Base-by-base conservation (phyloP, 2,113 vertebrate genomes). In the Vidua macroura region DNA sequence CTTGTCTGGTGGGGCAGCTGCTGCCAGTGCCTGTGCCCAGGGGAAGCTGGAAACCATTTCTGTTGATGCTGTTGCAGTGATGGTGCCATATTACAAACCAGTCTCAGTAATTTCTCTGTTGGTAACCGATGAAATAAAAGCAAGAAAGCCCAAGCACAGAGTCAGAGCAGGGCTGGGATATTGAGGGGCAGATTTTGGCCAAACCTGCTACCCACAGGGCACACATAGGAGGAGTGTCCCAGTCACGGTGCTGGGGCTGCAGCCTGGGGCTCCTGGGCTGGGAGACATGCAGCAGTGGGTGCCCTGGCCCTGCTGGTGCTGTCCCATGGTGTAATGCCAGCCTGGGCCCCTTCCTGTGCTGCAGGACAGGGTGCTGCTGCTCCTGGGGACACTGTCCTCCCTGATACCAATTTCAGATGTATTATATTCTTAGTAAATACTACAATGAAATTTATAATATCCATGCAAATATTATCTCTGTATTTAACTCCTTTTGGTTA, bases 291-390 rank as follows among this genome's bases (percentile, higher is more conserved):
- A 3, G 52, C 62, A 21, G 53, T 0, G 24, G 19, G 16, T 66
- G 28, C 22, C 44, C 48, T 5, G 5, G 13, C 10, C 25, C 28
- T 0, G 0, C 2, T 1, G 4, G 10, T 3, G 25, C 3, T 13
- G 52, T 19, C 33, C 68, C 35, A 4, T 0, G 43, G 44, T 2
- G 2, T 4, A 10, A 18, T 0, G 10, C 9, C 80, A 64, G 39
- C 23, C 41, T 2, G 13, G 25, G 33, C 41, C 31, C 31, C n/a
- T 9, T 13, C 49, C 63, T 22, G 39, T 44, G 55, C 15, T n/a
- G 20, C 55, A 56, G 55, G 31, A 10, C 31, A 1, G 3, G 51
- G n/a, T 1, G 3, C 12, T n/a, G 33, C 60, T 63, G 52, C 33
- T 46, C 48, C 76, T 28, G 15, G 3, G 31, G 27, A 70, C 60